Conservation (phyloP, 2,797 vertebrate genomes). For the Melanotaenia pygmaea region DNA sequence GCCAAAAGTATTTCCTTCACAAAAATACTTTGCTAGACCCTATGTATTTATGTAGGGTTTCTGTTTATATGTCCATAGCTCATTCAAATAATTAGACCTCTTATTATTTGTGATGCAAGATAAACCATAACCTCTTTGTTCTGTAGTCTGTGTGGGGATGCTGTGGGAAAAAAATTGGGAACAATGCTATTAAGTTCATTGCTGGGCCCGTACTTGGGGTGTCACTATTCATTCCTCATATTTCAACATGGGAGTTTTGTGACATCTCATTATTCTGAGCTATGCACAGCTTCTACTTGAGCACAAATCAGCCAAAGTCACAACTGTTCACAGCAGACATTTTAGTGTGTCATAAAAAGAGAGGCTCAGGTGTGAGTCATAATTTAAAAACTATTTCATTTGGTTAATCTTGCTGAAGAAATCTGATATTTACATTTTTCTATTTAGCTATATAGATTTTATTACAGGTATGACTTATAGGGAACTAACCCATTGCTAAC, state of each 20-base stretch:
- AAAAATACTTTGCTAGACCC: neutral
- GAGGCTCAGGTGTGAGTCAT: neutral
- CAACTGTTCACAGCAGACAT: neutral
- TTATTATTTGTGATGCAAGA: neutral
- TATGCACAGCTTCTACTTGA: constrained; percentile 23
- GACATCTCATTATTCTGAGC: constrained; percentile 9
- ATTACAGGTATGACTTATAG: neutral
- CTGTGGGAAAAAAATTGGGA: neutral
- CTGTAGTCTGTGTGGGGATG: neutral
- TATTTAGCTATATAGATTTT: neutral
- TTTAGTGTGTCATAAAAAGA: neutral
- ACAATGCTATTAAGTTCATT: constrained; percentile 7
- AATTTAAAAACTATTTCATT: neutral
- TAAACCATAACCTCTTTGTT: neutral
- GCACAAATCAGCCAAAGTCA: constrained; percentile 19
- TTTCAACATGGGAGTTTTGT: constrained; percentile 9
- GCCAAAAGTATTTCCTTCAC: constrained; percentile 1
- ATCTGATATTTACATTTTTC: neutral
- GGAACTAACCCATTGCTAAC: neutral
- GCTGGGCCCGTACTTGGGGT: constrained; percentile 2
- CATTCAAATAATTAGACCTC: neutral
- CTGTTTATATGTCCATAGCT: neutral
- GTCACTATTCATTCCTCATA: constrained; percentile 17
- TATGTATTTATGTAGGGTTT: neutral
- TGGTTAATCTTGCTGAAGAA: neutral